Conservation (phyloP, 2,888 invertebrate genomes). For the Dryocosmus kuriphilus region DNA sequence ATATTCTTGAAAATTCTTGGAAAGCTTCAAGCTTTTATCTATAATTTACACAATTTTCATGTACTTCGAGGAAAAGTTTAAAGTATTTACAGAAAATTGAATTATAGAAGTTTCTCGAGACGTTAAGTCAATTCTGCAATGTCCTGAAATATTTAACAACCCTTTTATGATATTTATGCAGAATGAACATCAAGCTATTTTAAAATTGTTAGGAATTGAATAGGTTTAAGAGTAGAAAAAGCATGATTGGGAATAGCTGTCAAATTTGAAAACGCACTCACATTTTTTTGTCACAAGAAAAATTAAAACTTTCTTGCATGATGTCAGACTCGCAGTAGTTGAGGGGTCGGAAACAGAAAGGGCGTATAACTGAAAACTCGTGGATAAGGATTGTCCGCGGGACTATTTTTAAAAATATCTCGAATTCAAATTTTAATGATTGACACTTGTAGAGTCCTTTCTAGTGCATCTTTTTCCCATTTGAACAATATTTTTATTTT, state of each 20-base stretch:
- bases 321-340: conserved; percentile 7
- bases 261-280: background rate
- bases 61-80: background rate
- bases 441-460: too few relatives aligned
- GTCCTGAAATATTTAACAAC: background rate
- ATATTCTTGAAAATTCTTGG: background rate
- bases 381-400: too few relatives aligned
- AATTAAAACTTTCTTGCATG: conserved; percentile 25
- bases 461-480: too few relatives aligned
- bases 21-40: background rate
- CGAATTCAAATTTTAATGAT: too few relatives aligned
- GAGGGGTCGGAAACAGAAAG: too few relatives aligned
- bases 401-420: too few relatives aligned
- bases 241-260: background rate
- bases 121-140: background rate
- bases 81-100: background rate
- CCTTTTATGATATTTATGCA: background rate
- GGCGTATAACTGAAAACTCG: too few relatives aligned
- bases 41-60: background rate
- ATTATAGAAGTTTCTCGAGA: background rate
- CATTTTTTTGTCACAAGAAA: background rate
- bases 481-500: too few relatives aligned
- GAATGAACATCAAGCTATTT: too few relatives aligned
- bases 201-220: too few relatives aligned
- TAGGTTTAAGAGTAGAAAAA: too few relatives aligned